phyloP scores from a whole-genome alignment of 1,140 invertebrate species.

The Augochlora pura region DNA sequence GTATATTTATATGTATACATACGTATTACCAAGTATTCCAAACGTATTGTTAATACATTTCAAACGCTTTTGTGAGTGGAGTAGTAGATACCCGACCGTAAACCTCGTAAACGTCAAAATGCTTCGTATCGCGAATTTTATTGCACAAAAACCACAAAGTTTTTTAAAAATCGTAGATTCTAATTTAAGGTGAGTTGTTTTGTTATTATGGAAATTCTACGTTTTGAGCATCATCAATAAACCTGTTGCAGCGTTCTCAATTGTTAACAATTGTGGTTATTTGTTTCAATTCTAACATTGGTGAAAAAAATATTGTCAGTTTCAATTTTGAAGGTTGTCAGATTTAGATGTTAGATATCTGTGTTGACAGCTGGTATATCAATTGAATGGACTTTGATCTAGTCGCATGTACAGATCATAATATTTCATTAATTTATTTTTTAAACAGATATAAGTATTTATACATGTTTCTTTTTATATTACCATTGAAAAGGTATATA shows the following conservation, averaged over 20 bases:
- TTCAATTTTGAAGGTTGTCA: background rate
- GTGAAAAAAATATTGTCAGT: background rate
- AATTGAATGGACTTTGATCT: slow-evolving; percentile 16
- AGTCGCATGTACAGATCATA: background rate
- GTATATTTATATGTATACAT: too few relatives aligned
- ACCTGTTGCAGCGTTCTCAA: background rate
- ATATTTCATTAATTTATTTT: too few relatives aligned
- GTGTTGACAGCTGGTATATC: slow-evolving; percentile 1
- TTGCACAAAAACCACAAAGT: slow-evolving; percentile 39
- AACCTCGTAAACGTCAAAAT: slow-evolving; percentile 24
- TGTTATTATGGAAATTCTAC: background rate
- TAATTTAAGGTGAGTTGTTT: slow-evolving; percentile 57
- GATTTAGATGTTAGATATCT: slow-evolving; percentile 5
- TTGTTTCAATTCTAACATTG: background rate
- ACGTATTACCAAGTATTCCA: too few relatives aligned
- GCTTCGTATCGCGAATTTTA: slow-evolving; percentile 52
- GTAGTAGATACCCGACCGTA: too few relatives aligned
- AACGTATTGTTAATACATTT: too few relatives aligned
- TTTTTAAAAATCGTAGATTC: slow-evolving; percentile 53
- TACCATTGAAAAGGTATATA: too few relatives aligned
- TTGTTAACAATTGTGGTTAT: background rate
- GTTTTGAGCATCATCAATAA: background rate
- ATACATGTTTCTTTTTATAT: too few relatives aligned
- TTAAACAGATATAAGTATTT: too few relatives aligned
- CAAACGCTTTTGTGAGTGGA: background rate